Base-by-base conservation (phyloP, 1,140 invertebrate genomes). In the Pachypeltis micranthus region DNA sequence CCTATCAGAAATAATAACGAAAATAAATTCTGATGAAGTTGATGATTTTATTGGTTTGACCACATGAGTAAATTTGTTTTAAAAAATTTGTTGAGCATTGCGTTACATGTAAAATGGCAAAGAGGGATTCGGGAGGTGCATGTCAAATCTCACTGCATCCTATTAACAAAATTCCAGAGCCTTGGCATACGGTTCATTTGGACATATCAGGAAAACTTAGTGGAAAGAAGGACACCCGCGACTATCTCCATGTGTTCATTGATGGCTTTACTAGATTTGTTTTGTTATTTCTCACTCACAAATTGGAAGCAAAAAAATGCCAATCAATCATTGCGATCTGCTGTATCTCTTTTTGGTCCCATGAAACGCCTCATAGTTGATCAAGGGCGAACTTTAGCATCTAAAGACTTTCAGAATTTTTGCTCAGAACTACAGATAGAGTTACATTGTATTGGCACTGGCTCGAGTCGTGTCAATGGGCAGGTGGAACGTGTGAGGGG, bases 231-330 rank as follows among this genome's bases (percentile, higher is more conserved):
- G 61, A 62, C 63, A 12, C 54, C n/a, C 28, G 10, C 12, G 39
- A 66, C 67, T 24, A 57, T 27, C 23, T 69, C 65, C 34, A 57
- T 63, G 63, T 69, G 26, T 28, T 68, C 44, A 62, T 69, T 12
- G 66, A 70, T 55, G 63, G 63, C 1, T 67, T 69, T 56, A 51
- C 60, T 61, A 54, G 69, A 47, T 70, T 39, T n/a, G n/a, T n/a
- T 39, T 16, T 39, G 31, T 39, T 39, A 39, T 39, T 16, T 10
- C 31, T 39, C 7, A 39, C 31, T 39, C 31, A 39, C 7, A 39
- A 39, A 39, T 39, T 39, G 31, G 31, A 39, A 10, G 31, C 31
- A n/a, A 39, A 16, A 7, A 7, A 39, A 39, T 39, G 31, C 31
- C 16, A 16, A 10, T 39, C 7, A 39, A 39, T 7, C 31, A 10